phyloP scores from a whole-genome alignment of 1,140 invertebrate genomes.

The Temnothorax nylanderi region DNA sequence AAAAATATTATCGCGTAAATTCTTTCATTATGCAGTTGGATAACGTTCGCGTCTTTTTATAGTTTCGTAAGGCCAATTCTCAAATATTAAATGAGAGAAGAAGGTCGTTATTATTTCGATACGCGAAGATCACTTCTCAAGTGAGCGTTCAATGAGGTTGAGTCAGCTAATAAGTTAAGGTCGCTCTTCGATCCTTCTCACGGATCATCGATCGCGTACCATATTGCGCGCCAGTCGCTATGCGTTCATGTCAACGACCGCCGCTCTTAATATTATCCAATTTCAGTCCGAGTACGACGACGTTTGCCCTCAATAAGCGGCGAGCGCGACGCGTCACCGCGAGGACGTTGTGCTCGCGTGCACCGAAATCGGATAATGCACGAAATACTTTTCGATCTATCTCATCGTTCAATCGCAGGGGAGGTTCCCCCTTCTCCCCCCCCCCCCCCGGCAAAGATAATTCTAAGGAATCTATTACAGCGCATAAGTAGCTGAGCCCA shows the following conservation, averaged over 20 bases:
- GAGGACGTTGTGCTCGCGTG: conserved; percentile 20
- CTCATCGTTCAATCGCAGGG: not conserved
- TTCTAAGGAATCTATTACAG: conserved; percentile 20
- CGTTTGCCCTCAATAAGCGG: conserved; percentile 61
- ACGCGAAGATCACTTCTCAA: not conserved
- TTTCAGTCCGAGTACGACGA: conserved; percentile 57
- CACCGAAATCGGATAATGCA: conserved; percentile 22
- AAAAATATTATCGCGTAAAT: not conserved
- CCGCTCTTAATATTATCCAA: conserved; percentile 73
- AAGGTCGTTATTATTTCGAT: not conserved
- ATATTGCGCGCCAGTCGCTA: conserved; percentile 31
- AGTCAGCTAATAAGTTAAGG: not conserved
- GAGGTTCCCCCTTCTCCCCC: not conserved
- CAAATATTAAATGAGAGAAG: not conserved
- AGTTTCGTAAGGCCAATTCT: not conserved
- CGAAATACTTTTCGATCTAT: conserved; percentile 37
- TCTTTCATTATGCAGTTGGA: not conserved
- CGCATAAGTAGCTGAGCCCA: conserved; percentile 1
- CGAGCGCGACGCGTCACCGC: conserved; percentile 39
- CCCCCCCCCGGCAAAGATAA: not conserved
- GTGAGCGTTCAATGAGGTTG: not conserved
- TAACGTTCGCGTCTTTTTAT: not conserved
- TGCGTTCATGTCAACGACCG: conserved; percentile 72
- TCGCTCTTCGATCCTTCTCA: conserved; percentile 63
- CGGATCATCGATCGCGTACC: conserved; percentile 67